Evolutionary conservation across 2,113 vertebrate genomes (phyloP), one percentile per base, ranked within the genome.

Genomic region (Xyrauchen texanus): DNA sequence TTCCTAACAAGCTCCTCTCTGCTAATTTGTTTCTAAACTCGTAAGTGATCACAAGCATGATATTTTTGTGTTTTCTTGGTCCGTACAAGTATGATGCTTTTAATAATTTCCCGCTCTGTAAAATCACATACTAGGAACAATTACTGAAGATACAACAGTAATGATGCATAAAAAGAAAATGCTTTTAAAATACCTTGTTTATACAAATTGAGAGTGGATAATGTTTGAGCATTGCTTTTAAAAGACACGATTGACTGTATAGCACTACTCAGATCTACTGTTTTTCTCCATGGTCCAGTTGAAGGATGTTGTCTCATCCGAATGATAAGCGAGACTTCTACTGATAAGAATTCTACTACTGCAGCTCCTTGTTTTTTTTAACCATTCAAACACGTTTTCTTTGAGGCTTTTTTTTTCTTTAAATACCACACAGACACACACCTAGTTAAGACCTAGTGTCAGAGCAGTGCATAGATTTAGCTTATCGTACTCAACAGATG

Each of bases 291-390:
- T 88, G 88, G 86, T 83, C 85, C 87, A 87, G 85, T 93, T 93
- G 91, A 92, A 90, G 88, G 86, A 86, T 89, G 86, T 85, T 83
- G 87, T 84, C 90, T 93, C 90, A 88, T 93, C 91, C 91, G 86
- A 86, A 86, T 90, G 88, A 92, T 92, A 87, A 90, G 85, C 84
- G 69, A 46, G 45, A 42, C 73, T 52, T 63, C 45, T 44, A 4
- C 57, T 83, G 76, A 85, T 84, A 82, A 83, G 76, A 60, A 58
- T 67, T 71, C 53, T 65, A 60, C 60, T 45, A 64, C 51, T 16
- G 60, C 47, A 57, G 13, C 13, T 58, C 63, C 69, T 53, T 53
- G 55, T 8, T 34, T 15, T 68, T 77, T 57, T 73, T 62, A 71
- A 13, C 45, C 21, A 34, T 34, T 34, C 61, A 51, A 60, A 49